Evolutionary conservation across 2,113 vertebrate genomes (phyloP).

Genomic region (Helogale parvula): DNA sequence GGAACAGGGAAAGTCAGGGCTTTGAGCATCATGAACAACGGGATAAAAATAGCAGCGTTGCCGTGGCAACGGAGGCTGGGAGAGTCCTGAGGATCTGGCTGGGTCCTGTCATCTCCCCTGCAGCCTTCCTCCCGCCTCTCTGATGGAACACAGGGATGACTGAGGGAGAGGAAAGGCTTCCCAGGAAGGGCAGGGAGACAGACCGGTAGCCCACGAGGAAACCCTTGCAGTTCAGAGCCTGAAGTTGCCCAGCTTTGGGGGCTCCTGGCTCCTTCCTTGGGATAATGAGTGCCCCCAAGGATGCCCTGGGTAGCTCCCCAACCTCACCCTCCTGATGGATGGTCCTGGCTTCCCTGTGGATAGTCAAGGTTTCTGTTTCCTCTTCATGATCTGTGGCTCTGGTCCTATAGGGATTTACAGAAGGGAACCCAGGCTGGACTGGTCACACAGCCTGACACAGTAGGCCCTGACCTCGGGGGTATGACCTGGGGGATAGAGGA

Average conservation of each 20-base stretch:
- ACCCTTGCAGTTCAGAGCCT: not conserved
- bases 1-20: conserved; percentile 83
- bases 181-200: not conserved
- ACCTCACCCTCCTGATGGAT: not conserved
- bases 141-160: not conserved
- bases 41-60: conserved; percentile 88
- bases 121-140: conserved; percentile 24
- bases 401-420: not conserved
- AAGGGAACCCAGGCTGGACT: not conserved
- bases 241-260: not conserved
- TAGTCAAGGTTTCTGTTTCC: not conserved
- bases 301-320: not conserved
- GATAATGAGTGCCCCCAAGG: not conserved
- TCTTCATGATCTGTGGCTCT: not conserved
- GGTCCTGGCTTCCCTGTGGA: not conserved
- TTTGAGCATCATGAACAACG: conserved; percentile 83
- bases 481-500: not conserved
- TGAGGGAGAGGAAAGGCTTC: not conserved
- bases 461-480: not conserved
- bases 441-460: not conserved
- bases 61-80: conserved; percentile 86
- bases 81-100: conserved; percentile 83
- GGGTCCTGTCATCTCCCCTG: conserved; percentile 78
- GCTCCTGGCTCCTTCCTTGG: not conserved
- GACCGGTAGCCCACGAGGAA: not conserved